These are phyloP conservation scores for Stenodema calcarata DNA, from an alignment of 2,888 invertebrate species.

Conservation along the genomic window DNA sequence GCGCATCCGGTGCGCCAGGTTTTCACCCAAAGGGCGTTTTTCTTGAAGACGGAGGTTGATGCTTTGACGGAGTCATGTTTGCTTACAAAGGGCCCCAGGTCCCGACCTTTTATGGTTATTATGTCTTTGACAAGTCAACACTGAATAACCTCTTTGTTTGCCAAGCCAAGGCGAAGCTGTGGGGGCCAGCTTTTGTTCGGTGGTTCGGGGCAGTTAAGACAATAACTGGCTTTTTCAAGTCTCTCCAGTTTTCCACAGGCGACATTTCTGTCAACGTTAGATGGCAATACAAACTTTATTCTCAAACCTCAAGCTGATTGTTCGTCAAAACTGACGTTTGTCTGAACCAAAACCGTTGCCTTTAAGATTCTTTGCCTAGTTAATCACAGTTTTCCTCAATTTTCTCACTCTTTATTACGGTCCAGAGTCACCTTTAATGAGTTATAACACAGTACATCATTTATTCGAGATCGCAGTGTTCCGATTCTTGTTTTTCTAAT, in stretches of 20 bases:
- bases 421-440: too few relatives aligned
- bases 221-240: neutral
- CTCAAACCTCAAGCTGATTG: too few relatives aligned
- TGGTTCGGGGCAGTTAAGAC: constrained; percentile 15
- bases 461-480: too few relatives aligned
- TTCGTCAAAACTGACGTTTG: too few relatives aligned
- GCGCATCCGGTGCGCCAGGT: neutral
- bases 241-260: neutral
- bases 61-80: constrained; percentile 3
- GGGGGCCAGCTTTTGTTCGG: constrained; percentile 7
- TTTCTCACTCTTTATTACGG: too few relatives aligned
- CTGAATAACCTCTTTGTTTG: constrained; percentile 3
- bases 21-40: neutral
- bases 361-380: too few relatives aligned
- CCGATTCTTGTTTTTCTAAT: too few relatives aligned
- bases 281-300: neutral
- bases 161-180: neutral
- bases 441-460: too few relatives aligned
- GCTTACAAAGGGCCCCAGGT: constrained; percentile 4
- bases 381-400: too few relatives aligned
- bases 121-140: neutral
- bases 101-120: constrained; percentile 20
- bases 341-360: too few relatives aligned
- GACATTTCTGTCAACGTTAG: neutral
- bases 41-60: neutral